Evolutionary conservation across 2,888 invertebrate species (phyloP).

Genomic region (Endomychus coccineus): DNA sequence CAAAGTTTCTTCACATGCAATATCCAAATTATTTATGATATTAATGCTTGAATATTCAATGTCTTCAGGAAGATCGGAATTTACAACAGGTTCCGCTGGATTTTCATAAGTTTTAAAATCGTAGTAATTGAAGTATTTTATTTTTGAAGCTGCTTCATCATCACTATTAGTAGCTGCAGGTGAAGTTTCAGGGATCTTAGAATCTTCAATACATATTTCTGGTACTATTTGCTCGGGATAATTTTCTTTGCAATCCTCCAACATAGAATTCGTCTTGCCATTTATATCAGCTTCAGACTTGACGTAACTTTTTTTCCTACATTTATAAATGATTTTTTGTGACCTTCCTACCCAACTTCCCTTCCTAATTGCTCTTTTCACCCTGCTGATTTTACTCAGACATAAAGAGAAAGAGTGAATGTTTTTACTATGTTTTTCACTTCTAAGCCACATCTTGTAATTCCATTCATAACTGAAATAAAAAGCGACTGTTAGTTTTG

Average conservation of each 20-base stretch:
- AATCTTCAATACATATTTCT: slow-evolving; percentile 30
- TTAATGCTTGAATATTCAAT: slow-evolving; percentile 40
- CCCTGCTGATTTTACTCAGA: slow-evolving; percentile 30
- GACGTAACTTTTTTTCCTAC: slow-evolving; percentile 13
- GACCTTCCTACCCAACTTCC: slow-evolving; percentile 31
- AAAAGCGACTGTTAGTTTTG: slow-evolving; percentile 8
- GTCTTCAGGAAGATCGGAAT: slow-evolving; percentile 31
- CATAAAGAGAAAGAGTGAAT: slow-evolving; percentile 37
- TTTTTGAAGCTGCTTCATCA: slow-evolving; percentile 4
- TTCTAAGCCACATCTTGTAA: slow-evolving; percentile 57
- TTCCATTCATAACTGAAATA: slow-evolving; percentile 28
- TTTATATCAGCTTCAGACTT: not conserved
- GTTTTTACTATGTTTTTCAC: slow-evolving; percentile 56
- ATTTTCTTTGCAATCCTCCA: slow-evolving; percentile 38
- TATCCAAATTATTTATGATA: slow-evolving; percentile 29
- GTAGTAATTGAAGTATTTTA: slow-evolving; percentile 26
- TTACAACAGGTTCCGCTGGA: slow-evolving; percentile 19
- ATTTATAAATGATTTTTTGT: slow-evolving; percentile 23
- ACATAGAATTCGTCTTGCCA: slow-evolving; percentile 11
- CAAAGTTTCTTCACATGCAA: slow-evolving; percentile 29
- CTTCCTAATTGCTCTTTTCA: slow-evolving; percentile 26
- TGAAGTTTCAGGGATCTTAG: slow-evolving; percentile 14
- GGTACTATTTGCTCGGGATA: slow-evolving; percentile 40
- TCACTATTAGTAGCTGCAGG: slow-evolving; percentile 6
- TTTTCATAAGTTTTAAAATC: slow-evolving; percentile 27